These are phyloP conservation scores for Mythimna vitellina DNA, from an alignment of 2,888 invertebrate genomes.

Conservation along the genomic window DNA sequence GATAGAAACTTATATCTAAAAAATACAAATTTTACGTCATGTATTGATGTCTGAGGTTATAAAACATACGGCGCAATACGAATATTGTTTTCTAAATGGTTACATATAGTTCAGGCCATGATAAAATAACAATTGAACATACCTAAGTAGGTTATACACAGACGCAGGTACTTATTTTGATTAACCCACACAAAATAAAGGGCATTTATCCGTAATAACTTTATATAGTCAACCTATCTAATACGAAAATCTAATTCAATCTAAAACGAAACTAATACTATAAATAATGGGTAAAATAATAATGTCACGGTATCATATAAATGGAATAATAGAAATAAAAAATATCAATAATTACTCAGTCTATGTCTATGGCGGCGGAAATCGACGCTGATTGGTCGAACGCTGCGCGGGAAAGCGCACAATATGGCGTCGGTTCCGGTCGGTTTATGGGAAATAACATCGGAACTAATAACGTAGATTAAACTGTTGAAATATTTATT, in stretches of 20 bases:
- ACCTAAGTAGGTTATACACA: neutral
- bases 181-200: slow-evolving; percentile 25
- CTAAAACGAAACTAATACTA: slow-evolving; percentile 52
- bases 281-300: slow-evolving; percentile 63
- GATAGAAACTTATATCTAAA: neutral
- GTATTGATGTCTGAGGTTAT: neutral
- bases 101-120: neutral
- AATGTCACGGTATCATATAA: slow-evolving; percentile 61
- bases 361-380: slow-evolving; percentile 74
- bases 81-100: neutral
- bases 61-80: neutral
- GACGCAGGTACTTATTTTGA: slow-evolving; percentile 28
- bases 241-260: slow-evolving; percentile 61
- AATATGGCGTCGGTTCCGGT: slow-evolving; percentile 85
- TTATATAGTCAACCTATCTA: slow-evolving; percentile 52
- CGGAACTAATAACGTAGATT: slow-evolving; percentile 73
- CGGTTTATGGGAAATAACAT: slow-evolving; percentile 72
- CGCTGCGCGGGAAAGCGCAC: slow-evolving; percentile 80
- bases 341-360: slow-evolving; percentile 65
- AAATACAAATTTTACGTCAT: neutral
- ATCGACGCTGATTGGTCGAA: slow-evolving; percentile 82
- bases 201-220: slow-evolving; percentile 56
- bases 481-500: slow-evolving; percentile 68
- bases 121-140: neutral
- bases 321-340: slow-evolving; percentile 60